phyloP scores from a whole-genome alignment of 37 sponge, comb jelly and placozoan species.

The Hormiphora californensis region DNA sequence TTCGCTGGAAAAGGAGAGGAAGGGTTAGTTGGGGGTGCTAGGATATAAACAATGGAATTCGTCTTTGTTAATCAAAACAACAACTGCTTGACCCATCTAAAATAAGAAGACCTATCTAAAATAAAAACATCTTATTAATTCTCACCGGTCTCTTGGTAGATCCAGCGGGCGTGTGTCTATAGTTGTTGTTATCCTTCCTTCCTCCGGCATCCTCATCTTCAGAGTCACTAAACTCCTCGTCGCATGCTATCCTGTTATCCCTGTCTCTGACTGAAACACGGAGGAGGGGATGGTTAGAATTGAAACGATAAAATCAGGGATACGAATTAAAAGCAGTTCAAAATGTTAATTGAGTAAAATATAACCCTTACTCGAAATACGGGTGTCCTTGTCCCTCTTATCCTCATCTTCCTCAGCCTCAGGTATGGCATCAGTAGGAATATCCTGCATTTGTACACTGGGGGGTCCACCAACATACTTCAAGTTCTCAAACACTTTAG shows the following conservation, averaged over 20 bases:
- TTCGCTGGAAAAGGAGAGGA: no score
- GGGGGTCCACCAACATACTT: slow-evolving; percentile 55
- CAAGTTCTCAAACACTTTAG: slow-evolving; percentile 86
- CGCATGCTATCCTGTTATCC: slow-evolving; percentile 71
- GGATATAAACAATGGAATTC: no score
- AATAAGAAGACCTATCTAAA: no score
- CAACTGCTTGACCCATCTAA: no score
- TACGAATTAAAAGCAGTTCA: not conserved
- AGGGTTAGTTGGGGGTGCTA: no score
- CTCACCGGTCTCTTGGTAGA: slow-evolving; percentile 25
- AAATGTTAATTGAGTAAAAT: not conserved
- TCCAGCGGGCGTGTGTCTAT: slow-evolving; percentile 21
- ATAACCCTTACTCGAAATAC: slow-evolving; percentile 73
- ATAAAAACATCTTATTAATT: no score
- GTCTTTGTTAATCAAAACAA: no score
- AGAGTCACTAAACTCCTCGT: slow-evolving; percentile 82
- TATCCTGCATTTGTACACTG: slow-evolving; percentile 58
- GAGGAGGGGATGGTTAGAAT: no score
- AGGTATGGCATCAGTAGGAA: slow-evolving; percentile 55
- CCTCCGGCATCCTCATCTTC: slow-evolving; percentile 74
- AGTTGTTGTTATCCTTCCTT: slow-evolving; percentile 30
- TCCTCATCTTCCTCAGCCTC: slow-evolving; percentile 64
- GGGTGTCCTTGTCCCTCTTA: slow-evolving; percentile 66
- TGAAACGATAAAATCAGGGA: not conserved
- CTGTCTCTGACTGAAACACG: slow-evolving; percentile 58